A percentile compares a stretch with the other conserved stretches of the same genome.
Evolutionary conservation across 2,888 invertebrate species (phyloP).

Genomic region (Myopa testacea): DNA sequence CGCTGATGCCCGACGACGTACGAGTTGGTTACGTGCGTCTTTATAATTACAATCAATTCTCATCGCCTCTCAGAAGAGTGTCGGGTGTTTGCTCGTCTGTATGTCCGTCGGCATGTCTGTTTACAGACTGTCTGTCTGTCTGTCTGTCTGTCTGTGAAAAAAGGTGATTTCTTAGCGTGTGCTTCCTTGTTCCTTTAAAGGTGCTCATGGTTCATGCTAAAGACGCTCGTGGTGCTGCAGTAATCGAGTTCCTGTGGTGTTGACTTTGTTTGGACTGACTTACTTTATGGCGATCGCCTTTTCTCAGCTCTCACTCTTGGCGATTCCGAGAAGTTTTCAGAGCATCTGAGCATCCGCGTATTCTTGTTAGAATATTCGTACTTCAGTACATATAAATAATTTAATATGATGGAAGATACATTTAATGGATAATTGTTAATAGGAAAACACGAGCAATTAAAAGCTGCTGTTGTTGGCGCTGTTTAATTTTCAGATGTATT

Average conservation of each 20-base stretch:
- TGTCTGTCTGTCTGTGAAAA: background rate
- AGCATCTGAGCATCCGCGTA: background rate
- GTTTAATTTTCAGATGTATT: too few species aligned
- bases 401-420: too few species aligned
- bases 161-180: slow-evolving; percentile 23
- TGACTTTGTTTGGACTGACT: slow-evolving; percentile 9
- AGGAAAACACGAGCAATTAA: too few species aligned
- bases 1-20: slow-evolving; percentile 35
- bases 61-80: slow-evolving; percentile 59
- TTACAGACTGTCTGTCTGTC: background rate
- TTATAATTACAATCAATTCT: slow-evolving; percentile 65
- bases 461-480: too few species aligned
- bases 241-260: background rate
- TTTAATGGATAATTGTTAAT: too few species aligned
- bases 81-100: background rate
- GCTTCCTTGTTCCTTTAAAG: slow-evolving; percentile 54
- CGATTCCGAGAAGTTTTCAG: too few species aligned
- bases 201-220: slow-evolving; percentile 33
- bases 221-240: background rate
- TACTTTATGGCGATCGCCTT: slow-evolving; percentile 9
- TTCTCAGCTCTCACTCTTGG: background rate
- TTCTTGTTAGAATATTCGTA: background rate
- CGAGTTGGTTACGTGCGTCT: background rate
- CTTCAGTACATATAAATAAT: too few species aligned
- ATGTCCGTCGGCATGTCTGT: background rate